phyloP scores from a whole-genome alignment of 2,113 vertebrate genomes.

The Danio rerio region GRCz12tu NC_133182.1:62747501-62748000 shows the following conservation, averaged over 20 bases:
- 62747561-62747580: background rate
- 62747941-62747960: no score
- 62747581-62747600: background rate
- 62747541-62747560: background rate
- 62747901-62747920: no score
- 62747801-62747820: background rate
- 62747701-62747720: background rate
- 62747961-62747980: background rate
- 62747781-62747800: background rate
- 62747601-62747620: no score
- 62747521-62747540: background rate
- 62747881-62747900: no score
- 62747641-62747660: background rate
- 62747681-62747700: no score
- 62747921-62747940: no score
- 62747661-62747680: background rate
- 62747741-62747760: background rate
- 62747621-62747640: no score
- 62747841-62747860: background rate
- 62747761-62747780: background rate
- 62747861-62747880: background rate
- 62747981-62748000: background rate
- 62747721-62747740: background rate
- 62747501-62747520: background rate
- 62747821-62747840: background rate